A percentile compares a stretch with the other conserved stretches of the same genome.
These are phyloP conservation scores for Himalopsyche phryganea DNA, from an alignment of 1,140 invertebrate genomes.

Conservation along the genomic window DNA sequence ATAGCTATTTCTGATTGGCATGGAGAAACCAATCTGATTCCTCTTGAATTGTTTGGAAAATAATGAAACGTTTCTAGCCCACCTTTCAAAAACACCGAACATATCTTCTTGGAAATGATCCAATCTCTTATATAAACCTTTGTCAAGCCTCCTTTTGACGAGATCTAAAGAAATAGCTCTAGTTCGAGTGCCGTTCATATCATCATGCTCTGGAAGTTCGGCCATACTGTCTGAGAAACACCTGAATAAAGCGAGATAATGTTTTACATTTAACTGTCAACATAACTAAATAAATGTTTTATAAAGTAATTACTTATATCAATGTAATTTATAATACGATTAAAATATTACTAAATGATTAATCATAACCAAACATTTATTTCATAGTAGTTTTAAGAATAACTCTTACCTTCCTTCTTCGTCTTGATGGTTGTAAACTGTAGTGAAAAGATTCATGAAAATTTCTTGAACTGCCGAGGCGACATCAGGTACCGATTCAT, in stretches of 20 bases:
- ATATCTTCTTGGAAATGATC: slow-evolving; percentile 97
- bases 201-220: slow-evolving; percentile 87
- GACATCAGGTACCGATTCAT: slow-evolving; percentile 86
- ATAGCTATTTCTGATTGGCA: too few relatives aligned
- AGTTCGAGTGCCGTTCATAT: slow-evolving; percentile 58
- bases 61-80: too few relatives aligned
- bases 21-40: too few relatives aligned
- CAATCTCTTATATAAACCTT: slow-evolving; percentile 85
- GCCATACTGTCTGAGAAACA: slow-evolving; percentile 95
- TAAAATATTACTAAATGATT: too few relatives aligned
- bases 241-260: slow-evolving; percentile 42
- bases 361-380: too few relatives aligned
- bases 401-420: slow-evolving; percentile 71
- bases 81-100: slow-evolving; percentile 85
- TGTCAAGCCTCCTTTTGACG: slow-evolving; percentile 79
- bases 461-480: slow-evolving; percentile 85
- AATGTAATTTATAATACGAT: too few relatives aligned
- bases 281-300: too few relatives aligned
- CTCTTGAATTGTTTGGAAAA: too few relatives aligned
- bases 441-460: slow-evolving; percentile 87
- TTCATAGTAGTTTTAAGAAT: slow-evolving; percentile 2
- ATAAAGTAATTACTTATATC: too few relatives aligned
- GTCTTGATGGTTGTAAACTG: slow-evolving; percentile 93
- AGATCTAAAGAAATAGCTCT: slow-evolving; percentile 79
- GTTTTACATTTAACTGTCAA: background rate